Conservation (phyloP, 1,140 invertebrate genomes). For the Orius insidiosus region DNA sequence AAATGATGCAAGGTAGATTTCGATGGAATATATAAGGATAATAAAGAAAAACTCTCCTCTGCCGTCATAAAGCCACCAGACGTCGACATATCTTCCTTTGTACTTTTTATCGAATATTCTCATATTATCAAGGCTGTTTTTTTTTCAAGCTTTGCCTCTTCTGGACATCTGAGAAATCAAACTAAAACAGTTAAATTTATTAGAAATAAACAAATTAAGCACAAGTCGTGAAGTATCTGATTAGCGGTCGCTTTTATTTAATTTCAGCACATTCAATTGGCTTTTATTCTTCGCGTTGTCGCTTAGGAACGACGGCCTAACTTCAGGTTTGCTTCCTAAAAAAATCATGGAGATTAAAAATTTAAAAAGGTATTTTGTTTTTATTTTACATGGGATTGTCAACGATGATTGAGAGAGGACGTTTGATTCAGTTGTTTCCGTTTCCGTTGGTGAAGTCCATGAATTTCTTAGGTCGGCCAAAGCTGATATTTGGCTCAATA, state of each 20-base stretch:
- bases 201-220: neutral
- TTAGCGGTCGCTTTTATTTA: slow-evolving; percentile 1
- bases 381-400: slow-evolving; percentile 16
- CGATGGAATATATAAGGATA: too few species aligned
- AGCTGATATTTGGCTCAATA: slow-evolving; percentile 25
- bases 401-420: slow-evolving; percentile 17
- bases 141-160: too few species aligned
- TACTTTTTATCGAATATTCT: too few species aligned
- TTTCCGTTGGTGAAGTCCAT: neutral
- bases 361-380: too few species aligned
- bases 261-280: neutral
- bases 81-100: too few species aligned
- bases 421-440: slow-evolving; percentile 7
- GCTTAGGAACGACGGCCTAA: neutral
- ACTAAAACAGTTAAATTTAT: neutral
- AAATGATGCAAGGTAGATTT: too few species aligned
- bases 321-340: neutral
- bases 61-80: too few species aligned
- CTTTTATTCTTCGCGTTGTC: neutral
- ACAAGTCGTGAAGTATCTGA: neutral
- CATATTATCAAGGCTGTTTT: too few species aligned
- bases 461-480: slow-evolving; percentile 10
- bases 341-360: too few species aligned
- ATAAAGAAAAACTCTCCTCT: too few species aligned
- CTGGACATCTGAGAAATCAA: slow-evolving; percentile 14